Base-by-base conservation (phyloP, 2,113 vertebrate species). In the Etheostoma spectabile region DNA sequence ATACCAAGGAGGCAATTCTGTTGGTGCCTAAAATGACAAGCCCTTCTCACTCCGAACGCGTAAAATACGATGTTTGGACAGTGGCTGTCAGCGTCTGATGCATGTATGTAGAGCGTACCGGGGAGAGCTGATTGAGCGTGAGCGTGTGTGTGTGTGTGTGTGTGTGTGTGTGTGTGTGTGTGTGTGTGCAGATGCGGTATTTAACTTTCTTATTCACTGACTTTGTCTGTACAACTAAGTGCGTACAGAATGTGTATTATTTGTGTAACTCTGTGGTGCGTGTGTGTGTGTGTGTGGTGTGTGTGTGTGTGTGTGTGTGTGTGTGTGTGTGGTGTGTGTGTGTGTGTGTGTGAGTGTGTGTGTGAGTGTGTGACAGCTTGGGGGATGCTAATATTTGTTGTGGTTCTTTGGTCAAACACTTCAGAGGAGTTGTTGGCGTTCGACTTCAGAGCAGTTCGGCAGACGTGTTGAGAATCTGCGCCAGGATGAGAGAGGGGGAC, bases 341-440 rank as follows among this genome's bases (percentile, higher is more conserved):
- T 35, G 35, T 35, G 35, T 35, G 35, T 35, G 62, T 81, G 73
- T 71, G 60, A 76, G 53, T 72, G 52, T 70, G 72, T 62, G 74
- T 70, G 66, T 62, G 60, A 22, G 56, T 61, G 72, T 74, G 62
- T 18, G 83, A 80, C 80, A 79, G 83, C 79, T 79, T 67, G 76
- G 24, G 51, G 61, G 81, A 86, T 83, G 85, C 83, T 89, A 81
- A 89, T 92, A 89, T 92, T 86, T 89, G 87, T 88, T 84, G 83
- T 85, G 83, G 73, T 80, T 81, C 91, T 92, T 88, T 90, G 90
- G 93, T 93, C 93, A 92, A 86, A 92, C 82, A 92, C 88, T 91
- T 92, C 88, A 93, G 87, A 92, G 84, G 79, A 88, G 79, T 72
- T 88, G 89, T 86, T 75, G 80, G 73, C 57, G 16, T 75, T 72